Base-by-base conservation (phyloP, 30 jellyfish, hydroid and myxozoan genomes). In the Pelagia noctiluca region DNA sequence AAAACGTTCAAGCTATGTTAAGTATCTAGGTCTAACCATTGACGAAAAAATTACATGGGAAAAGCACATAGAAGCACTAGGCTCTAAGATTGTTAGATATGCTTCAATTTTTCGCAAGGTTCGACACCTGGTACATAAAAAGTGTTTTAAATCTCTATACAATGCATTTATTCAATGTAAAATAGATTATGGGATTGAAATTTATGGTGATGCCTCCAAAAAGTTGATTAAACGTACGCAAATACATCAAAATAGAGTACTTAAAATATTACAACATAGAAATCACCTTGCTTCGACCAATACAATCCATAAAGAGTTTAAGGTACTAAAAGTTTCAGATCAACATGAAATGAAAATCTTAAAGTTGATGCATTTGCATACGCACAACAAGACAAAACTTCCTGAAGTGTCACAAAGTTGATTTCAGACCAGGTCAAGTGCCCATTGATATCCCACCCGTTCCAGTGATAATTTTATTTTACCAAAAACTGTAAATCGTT, bases 361-460 rank as follows among this genome's bases (percentile, higher is more conserved):
- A 42, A 42, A 16, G 16, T 5, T 60, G 3, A 60, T 60, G 73
- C 73, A 60, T 13, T 30, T 60, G 73, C 32, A 60, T 34, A 60
- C 73, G 33, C 11, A 60, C 73, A 19, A 60, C 73, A 60, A 60
- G 29, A 34, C n/a, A 60, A 60, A 60, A 24, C 73, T 60, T 29
- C 73, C 73, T 16, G 73, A 60, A 19, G 73, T 30, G n/a, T 60
- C 25, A 16, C 73, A 60, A 30, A 60, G 3, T 60, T 60, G n/a
- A 60, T 60, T 60, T 30, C 73, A 60, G 25, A 60, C 73, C 33
- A 60, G 73, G 25, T 60, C 73, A 60, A 1, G 33, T 34, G 33
- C 25, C 16, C 73, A 60, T 60, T 16, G 25, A 29, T 60, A 60
- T 60, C 73, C 73, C 75, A 62, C 57, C 57, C 57, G 57, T 16